Percentiles rank a stretch among this genome's conserved stretches.
Conservation (phyloP, 2,888 invertebrate genomes). For the Cephus nigrinus region DNA sequence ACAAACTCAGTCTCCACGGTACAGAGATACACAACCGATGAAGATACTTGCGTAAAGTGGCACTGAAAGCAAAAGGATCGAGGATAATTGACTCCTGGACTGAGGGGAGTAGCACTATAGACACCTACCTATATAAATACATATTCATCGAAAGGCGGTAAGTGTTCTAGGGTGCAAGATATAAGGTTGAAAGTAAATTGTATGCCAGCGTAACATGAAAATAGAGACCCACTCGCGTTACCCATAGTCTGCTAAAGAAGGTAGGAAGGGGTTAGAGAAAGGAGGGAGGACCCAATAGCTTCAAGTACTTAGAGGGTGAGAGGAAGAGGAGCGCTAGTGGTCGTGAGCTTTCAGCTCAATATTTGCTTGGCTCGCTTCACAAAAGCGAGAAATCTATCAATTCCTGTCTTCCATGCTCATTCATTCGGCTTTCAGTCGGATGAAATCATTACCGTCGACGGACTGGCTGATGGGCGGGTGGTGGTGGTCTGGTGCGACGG, state of each 20-base stretch:
- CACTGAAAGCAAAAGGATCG: no score
- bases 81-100: not conserved
- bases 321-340: slow-evolving; percentile 13
- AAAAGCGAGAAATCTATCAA: slow-evolving; percentile 59
- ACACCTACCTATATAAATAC: not conserved
- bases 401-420: slow-evolving; percentile 52
- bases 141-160: not conserved
- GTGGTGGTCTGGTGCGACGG: slow-evolving; percentile 27
- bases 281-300: not conserved
- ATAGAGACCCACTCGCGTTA: slow-evolving; percentile 8
- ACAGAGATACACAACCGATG: no score
- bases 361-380: slow-evolving; percentile 48
- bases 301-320: slow-evolving; percentile 8
- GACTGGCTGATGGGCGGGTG: slow-evolving; percentile 30
- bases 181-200: not conserved
- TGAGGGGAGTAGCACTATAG: not conserved
- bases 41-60: no score
- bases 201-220: not conserved
- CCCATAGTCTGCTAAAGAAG: not conserved
- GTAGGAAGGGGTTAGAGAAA: not conserved
- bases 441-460: slow-evolving; percentile 45
- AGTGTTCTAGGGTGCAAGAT: not conserved
- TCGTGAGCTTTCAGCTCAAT: slow-evolving; percentile 47
- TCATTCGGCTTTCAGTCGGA: slow-evolving; percentile 24
- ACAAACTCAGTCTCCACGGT: no score